Base-by-base conservation (phyloP, 2,888 invertebrate genomes). In the Nemotelus nigrinus region DNA sequence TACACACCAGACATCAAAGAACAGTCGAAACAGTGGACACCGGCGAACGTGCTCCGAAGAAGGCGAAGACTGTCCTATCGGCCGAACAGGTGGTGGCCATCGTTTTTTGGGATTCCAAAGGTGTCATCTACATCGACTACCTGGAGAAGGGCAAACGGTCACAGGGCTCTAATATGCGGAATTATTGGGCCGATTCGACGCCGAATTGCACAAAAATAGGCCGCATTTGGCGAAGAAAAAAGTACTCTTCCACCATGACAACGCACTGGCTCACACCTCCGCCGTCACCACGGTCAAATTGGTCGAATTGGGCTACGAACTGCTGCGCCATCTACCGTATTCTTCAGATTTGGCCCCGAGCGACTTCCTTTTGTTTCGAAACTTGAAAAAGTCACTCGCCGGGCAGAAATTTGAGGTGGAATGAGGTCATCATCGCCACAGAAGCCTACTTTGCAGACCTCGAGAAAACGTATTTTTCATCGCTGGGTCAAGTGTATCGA, bases 261-360 rank as follows among this genome's bases (percentile, higher is more conserved):
- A 65, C 45, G 47, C 47, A 25, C 65, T 10, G 8, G 65, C 65
- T 65, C 65, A 65, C 65, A 65, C 25, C 65, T 45, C 65, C 47
- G 47, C 65, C 7, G 2, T 65, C 47, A n/a, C 65, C 65, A 65
- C 47, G 65, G 45, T 47, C 65, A 65, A 65, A 65, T 65, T 65
- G 65, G 47, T 65, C 65, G 65, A 44, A 65, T 47, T 65, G 65
- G 47, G 47, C 65, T 65, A 65, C 65, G 44, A 47, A 44, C 65
- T 65, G 45, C 47, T 65, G 25, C 65, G 45, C 44, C 47, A 65
- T 65, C 65, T 41, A 65, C 65, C 65, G n/a, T 65, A 45, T 65
- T 65, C 45, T 10, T 47, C 45, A 65, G 65, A 65, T 47, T 65
- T 65, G 10, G 47, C 65, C 47, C 2, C 65, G 47, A 45, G 47